Evolutionary conservation across 2,888 invertebrate species (phyloP).

Genomic region (Hecatera dysodea): DNA sequence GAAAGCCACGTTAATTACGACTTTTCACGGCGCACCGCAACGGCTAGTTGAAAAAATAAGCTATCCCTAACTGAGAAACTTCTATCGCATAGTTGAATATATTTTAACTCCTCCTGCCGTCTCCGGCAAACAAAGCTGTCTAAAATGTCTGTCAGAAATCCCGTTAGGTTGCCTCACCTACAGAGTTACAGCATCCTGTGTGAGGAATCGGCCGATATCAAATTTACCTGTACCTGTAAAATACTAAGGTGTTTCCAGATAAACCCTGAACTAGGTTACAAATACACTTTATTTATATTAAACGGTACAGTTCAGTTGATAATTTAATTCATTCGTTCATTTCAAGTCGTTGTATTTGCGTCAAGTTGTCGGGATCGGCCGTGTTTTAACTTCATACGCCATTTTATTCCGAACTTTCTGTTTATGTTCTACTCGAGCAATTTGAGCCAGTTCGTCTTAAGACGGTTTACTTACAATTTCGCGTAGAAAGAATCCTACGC

Average conservation of each 20-base stretch:
- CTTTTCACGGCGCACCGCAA: constrained; percentile 73
- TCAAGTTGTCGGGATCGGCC: constrained; percentile 57
- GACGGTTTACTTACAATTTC: constrained; percentile 83
- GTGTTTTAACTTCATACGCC: constrained; percentile 74
- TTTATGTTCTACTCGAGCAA: constrained; percentile 80
- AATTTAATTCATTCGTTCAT: constrained; percentile 34
- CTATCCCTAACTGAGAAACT: constrained; percentile 66
- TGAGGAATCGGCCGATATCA: constrained; percentile 39
- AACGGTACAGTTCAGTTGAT: constrained; percentile 26
- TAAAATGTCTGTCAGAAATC: too few relatives aligned
- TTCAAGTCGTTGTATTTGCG: constrained; percentile 50
- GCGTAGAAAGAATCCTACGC: constrained; percentile 72
- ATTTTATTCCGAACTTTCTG: constrained; percentile 80
- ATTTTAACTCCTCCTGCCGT: constrained; percentile 73
- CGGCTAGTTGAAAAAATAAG: constrained; percentile 78
- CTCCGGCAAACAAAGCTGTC: constrained; percentile 62
- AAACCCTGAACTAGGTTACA: constrained; percentile 4
- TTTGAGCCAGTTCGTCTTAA: constrained; percentile 73
- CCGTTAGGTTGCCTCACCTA: constrained; percentile 29
- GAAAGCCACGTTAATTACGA: constrained; percentile 85
- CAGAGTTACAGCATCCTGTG: constrained; percentile 56
- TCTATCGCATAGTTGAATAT: constrained; percentile 70
- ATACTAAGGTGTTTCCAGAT: constrained; percentile 27
- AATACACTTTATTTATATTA: constrained; percentile 34
- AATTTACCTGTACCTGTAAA: constrained; percentile 48